phyloP scores from a whole-genome alignment of 1,140 invertebrate genomes.

The Ptiloglossa arizonensis region DNA sequence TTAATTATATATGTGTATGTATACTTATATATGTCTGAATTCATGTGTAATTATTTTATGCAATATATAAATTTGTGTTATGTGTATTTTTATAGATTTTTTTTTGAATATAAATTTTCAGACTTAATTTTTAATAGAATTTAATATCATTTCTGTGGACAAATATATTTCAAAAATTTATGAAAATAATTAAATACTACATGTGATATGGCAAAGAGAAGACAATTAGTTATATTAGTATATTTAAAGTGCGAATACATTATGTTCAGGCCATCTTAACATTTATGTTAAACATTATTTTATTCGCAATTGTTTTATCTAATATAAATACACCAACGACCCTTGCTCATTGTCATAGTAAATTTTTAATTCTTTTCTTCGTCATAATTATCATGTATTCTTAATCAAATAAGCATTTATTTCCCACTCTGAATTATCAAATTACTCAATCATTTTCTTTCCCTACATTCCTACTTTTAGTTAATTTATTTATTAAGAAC shows the following conservation, averaged over 20 bases:
- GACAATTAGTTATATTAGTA: slow-evolving; percentile 13
- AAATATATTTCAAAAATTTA: neutral
- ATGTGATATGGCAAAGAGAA: slow-evolving; percentile 44
- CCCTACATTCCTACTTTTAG: slow-evolving; percentile 71
- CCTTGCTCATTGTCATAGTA: slow-evolving; percentile 35
- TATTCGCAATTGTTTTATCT: slow-evolving; percentile 42
- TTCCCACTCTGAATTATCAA: slow-evolving; percentile 38
- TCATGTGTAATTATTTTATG: slow-evolving; percentile 2
- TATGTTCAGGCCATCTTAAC: neutral
- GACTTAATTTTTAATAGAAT: slow-evolving; percentile 1
- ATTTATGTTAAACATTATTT: slow-evolving; percentile 18
- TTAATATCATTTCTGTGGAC: neutral
- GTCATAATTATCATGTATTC: slow-evolving; percentile 37
- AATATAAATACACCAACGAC: slow-evolving; percentile 36
- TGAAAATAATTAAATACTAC: neutral
- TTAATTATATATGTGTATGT: slow-evolving; percentile 31
- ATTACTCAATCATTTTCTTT: slow-evolving; percentile 55
- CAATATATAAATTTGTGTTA: slow-evolving; percentile 16
- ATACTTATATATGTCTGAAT: slow-evolving; percentile 4
- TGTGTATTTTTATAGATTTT: neutral
- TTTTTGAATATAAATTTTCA: neutral
- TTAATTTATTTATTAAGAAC: slow-evolving; percentile 68
- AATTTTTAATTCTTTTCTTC: slow-evolving; percentile 17
- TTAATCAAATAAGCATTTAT: slow-evolving; percentile 47
- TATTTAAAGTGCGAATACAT: slow-evolving; percentile 35